Conservation (phyloP, 2,888 invertebrate species). For the Leptinotarsa rubiginosa region DNA sequence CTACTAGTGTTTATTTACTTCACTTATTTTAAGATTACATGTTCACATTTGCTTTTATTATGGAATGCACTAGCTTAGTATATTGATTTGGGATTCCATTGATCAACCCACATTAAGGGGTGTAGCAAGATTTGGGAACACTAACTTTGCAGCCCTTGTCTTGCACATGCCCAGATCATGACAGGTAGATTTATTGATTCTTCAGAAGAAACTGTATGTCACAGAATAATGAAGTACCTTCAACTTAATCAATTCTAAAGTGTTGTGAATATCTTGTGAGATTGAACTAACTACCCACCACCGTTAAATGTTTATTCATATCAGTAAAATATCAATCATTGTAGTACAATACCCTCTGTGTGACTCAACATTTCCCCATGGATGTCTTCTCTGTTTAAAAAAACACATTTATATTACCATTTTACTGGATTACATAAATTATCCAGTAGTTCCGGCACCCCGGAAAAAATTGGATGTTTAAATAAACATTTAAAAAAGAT, state of each 20-base stretch:
- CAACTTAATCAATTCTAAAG: not conserved
- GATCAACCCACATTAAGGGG: slow-evolving; percentile 57
- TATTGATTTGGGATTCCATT: slow-evolving; percentile 62
- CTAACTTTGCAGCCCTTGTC: slow-evolving; percentile 33
- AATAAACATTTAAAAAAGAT: slow-evolving; percentile 14
- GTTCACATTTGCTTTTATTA: slow-evolving; percentile 34
- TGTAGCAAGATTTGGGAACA: slow-evolving; percentile 56
- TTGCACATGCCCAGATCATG: slow-evolving; percentile 43
- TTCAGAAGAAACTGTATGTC: slow-evolving; percentile 37
- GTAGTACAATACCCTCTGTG: slow-evolving; percentile 27
- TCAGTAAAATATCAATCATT: slow-evolving; percentile 16
- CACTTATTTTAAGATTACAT: slow-evolving; percentile 26
- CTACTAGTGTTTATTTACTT: slow-evolving; percentile 24
- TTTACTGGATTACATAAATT: slow-evolving; percentile 7
- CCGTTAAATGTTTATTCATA: not conserved
- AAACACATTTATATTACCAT: slow-evolving; percentile 6
- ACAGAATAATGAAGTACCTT: not conserved
- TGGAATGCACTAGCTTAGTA: slow-evolving; percentile 52
- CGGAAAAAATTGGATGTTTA: not conserved
- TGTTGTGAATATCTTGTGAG: not conserved
- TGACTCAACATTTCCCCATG: slow-evolving; percentile 24
- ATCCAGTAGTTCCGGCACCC: not conserved
- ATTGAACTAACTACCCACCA: slow-evolving; percentile 9
- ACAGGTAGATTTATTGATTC: slow-evolving; percentile 43
- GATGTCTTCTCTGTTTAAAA: slow-evolving; percentile 10